Percentiles rank a stretch among this genome's conserved stretches.
phyloP scores from a whole-genome alignment of 1,140 invertebrate genomes.

The Lucilia sericata region DNA sequence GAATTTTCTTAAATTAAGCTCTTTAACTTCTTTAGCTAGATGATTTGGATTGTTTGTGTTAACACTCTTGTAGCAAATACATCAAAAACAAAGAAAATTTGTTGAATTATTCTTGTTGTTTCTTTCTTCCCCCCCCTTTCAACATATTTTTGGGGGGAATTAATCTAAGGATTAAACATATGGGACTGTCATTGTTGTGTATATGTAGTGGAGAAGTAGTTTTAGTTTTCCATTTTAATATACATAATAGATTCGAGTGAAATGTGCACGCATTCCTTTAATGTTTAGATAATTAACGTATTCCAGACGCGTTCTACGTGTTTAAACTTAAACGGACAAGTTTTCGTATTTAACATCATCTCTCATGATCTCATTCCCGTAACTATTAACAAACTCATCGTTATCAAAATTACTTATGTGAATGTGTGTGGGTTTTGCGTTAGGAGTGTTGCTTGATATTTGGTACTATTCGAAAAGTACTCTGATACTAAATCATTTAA shows the following conservation, averaged over 20 bases:
- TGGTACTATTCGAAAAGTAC: too few relatives aligned
- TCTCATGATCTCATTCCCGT: background rate
- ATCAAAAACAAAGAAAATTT: background rate
- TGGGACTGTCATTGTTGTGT: background rate
- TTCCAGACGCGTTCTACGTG: slow-evolving; percentile 8
- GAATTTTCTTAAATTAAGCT: slow-evolving; percentile 1
- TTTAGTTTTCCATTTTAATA: background rate
- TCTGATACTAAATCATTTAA: too few relatives aligned
- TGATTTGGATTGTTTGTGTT: background rate
- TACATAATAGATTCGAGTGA: background rate
- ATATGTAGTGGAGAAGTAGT: too few relatives aligned
- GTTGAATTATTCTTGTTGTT: background rate
- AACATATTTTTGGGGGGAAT: too few relatives aligned
- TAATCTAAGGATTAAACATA: background rate
- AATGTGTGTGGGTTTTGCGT: too few relatives aligned
- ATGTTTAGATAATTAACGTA: slow-evolving; percentile 6
- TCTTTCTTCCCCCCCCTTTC: too few relatives aligned
- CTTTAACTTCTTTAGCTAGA: background rate
- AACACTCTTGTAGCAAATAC: background rate
- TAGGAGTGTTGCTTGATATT: too few relatives aligned
- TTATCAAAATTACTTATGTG: too few relatives aligned
- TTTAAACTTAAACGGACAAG: slow-evolving; percentile 6
- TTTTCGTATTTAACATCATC: background rate
- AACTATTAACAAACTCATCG: too few relatives aligned
- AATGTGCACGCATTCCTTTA: background rate